Base-by-base conservation (phyloP, 1,140 invertebrate genomes). In the Leptopilina boulardi region DNA sequence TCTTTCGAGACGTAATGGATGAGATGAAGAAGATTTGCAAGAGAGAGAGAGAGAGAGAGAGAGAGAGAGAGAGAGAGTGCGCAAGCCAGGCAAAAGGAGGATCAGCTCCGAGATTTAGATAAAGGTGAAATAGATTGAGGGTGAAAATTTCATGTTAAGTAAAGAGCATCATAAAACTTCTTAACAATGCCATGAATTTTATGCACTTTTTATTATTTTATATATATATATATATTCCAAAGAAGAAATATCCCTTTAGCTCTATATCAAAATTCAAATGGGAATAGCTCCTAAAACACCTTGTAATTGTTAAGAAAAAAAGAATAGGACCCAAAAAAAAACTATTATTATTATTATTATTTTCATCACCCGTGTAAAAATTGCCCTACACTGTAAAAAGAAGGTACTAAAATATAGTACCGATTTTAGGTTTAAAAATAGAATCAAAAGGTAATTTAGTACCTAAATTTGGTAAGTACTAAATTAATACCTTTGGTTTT, bases 1-100 rank as follows among this genome's bases (percentile, higher is more conserved):
- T 30, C 59, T 66, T 26, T 66, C 21, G 13, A 66, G 59, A 66
- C 59, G 59, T 30, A 66, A 66, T 34, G 59, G 59, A 66, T 66
- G 59, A 66, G 59, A 66, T 66, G 59, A 66, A 66, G 23, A 66
- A 66, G 59, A 66, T 66, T 66, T 66, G 70, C 15, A 56, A 72
- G 34, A 71, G 70, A 13, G 23, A 76, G 79, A 54, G 38, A 70
- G 77, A 54, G 73, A 76, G 73, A 74, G 56, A 70, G 71, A 74
- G 74, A 13, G 23, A 59, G 75, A 70, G 23, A 19, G n/a, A 44
- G 47, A 54, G 3, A 9, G 34, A 38, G 34, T 8, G 8, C 5
- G 34, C 5, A 38, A 38, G 34, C 42, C 5, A n/a, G 42, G n/a
- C 47, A 6, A 51, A 51, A 51, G 47, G 47, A 51, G 47, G 13